Evolutionary conservation across 2,113 vertebrate species (phyloP).

Genomic region (Amia ocellicauda): DNA sequence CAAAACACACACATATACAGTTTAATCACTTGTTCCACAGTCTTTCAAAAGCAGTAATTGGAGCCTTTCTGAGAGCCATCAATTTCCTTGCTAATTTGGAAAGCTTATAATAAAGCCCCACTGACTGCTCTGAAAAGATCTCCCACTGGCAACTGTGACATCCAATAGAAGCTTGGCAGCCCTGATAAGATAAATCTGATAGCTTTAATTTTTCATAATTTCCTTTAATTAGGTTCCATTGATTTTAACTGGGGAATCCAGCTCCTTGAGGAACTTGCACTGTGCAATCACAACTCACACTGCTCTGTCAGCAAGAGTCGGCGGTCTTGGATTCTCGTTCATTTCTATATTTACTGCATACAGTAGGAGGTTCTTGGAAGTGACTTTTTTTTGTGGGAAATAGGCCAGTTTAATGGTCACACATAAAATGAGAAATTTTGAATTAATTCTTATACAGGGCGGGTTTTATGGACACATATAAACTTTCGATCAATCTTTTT

Average conservation of each 20-base stretch:
- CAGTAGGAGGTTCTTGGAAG: too few relatives aligned
- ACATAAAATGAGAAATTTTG: too few relatives aligned
- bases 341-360: too few relatives aligned
- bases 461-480: too few relatives aligned
- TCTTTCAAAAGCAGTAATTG: constrained; percentile 70
- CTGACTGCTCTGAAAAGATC: constrained; percentile 78
- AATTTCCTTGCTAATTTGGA: constrained; percentile 82
- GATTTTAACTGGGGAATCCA: constrained; percentile 76
- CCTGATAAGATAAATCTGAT: constrained; percentile 78
- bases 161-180: constrained; percentile 75
- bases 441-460: too few relatives aligned
- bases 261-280: constrained; percentile 44
- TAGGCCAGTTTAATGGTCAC: too few relatives aligned
- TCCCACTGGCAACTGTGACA: constrained; percentile 77
- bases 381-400: too few relatives aligned
- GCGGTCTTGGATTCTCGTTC: too few relatives aligned
- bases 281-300: constrained; percentile 9
- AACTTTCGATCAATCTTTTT: too few relatives aligned
- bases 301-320: not conserved
- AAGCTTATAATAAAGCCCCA: constrained; percentile 82
- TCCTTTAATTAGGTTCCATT: constrained; percentile 85
- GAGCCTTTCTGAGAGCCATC: constrained; percentile 79
- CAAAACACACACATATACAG: constrained; percentile 42
- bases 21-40: too few relatives aligned
- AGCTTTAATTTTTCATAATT: constrained; percentile 87